phyloP scores from a whole-genome alignment of 2,797 vertebrate species.

The Nasua narica region DNA sequence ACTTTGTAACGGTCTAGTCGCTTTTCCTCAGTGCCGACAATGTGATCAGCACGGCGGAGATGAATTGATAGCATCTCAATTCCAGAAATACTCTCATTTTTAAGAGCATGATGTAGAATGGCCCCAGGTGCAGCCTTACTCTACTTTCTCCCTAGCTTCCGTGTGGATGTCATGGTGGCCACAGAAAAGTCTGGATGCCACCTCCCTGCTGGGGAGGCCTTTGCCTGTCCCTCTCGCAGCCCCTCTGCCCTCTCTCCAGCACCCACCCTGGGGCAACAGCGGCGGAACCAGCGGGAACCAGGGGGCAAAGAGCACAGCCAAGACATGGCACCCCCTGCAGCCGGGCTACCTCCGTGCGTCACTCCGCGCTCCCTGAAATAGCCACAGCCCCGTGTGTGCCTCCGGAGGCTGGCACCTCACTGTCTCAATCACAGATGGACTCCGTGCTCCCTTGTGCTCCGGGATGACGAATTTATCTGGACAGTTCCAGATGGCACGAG shows the following conservation, averaged over 20 bases:
- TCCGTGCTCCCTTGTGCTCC: conserved; percentile 51
- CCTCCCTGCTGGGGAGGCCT: not conserved
- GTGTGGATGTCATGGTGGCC: not conserved
- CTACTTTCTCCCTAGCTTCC: not conserved
- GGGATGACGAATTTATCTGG: conserved; percentile 75
- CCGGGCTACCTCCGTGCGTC: not conserved
- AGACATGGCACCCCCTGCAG: not conserved
- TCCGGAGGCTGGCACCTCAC: not conserved
- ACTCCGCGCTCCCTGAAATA: not conserved
- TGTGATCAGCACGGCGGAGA: not conserved
- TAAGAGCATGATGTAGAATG: not conserved
- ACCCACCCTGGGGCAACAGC: not conserved
- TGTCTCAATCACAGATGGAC: conserved; percentile 57
- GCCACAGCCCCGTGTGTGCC: not conserved
- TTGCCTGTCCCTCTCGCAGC: fast-evolving
- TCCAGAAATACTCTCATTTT: not conserved
- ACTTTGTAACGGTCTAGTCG: not conserved
- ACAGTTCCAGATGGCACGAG: conserved; percentile 76
- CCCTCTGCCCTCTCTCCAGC: not conserved
- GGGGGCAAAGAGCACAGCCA: not conserved
- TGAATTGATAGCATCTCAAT: not conserved
- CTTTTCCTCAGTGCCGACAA: not conserved
- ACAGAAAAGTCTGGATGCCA: not conserved
- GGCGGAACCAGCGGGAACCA: not conserved
- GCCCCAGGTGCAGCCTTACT: not conserved